A percentile compares a stretch with the other conserved stretches of the same genome.
phyloP scores from a whole-genome alignment of 30 jellyfish, hydroid and myxozoan species.

The Aurelia coerulea region DNA sequence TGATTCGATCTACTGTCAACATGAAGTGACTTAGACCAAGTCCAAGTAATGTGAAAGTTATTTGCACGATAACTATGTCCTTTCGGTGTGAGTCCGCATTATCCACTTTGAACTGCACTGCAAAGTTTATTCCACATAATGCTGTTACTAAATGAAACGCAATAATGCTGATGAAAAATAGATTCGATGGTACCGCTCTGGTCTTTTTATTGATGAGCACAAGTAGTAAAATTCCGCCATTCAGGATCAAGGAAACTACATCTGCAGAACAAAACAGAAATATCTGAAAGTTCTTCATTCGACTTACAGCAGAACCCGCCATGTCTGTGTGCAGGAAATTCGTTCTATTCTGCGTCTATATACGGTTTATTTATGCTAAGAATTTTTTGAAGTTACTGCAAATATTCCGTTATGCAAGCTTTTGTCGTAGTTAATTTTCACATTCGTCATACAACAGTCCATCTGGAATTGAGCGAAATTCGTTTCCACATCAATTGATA shows the following conservation, averaged over 20 bases:
- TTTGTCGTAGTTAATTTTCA: too few species aligned
- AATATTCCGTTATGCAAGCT: too few species aligned
- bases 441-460: too few species aligned
- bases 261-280: slow-evolving; percentile 72
- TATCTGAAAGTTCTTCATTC: slow-evolving; percentile 71
- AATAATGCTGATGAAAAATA: slow-evolving; percentile 53
- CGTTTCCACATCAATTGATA: too few species aligned
- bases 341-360: too few species aligned
- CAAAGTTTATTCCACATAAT: slow-evolving; percentile 57
- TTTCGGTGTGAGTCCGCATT: slow-evolving; percentile 57
- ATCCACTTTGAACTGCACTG: slow-evolving; percentile 43
- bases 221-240: slow-evolving; percentile 49
- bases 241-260: slow-evolving; percentile 27
- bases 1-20: slow-evolving; percentile 68
- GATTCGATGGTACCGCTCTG: slow-evolving; percentile 37
- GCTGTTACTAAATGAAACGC: slow-evolving; percentile 59
- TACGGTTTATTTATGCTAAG: too few species aligned
- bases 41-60: slow-evolving; percentile 73
- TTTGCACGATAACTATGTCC: slow-evolving; percentile 81
- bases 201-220: slow-evolving; percentile 35
- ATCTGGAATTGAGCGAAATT: too few species aligned
- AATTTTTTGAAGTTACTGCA: too few species aligned
- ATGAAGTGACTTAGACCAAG: slow-evolving; percentile 58
- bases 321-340: slow-evolving; percentile 1
- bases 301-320: slow-evolving; percentile 60